Conservation (phyloP, 1,140 invertebrate genomes). For the Drosophila insularis region DNA sequence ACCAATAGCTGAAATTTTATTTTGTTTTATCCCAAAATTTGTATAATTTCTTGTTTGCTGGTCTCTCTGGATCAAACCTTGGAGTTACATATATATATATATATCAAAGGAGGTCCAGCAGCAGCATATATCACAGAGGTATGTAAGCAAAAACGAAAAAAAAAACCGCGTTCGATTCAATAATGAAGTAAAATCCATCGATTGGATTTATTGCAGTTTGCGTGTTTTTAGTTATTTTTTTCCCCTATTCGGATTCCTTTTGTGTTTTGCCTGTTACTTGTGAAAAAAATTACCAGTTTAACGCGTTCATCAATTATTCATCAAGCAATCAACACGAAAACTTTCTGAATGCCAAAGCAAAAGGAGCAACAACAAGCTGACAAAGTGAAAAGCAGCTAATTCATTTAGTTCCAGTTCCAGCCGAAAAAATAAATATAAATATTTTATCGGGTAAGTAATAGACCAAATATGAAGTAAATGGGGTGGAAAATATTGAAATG, state of each 20-base stretch:
- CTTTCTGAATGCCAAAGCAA: neutral
- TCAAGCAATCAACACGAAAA: slow-evolving; percentile 8
- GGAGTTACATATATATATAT: neutral
- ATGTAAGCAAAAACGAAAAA: neutral
- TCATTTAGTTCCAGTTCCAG: neutral
- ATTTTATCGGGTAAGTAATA: slow-evolving; percentile 11
- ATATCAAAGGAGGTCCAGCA: neutral
- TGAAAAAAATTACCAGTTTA: slow-evolving; percentile 12
- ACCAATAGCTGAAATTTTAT: neutral
- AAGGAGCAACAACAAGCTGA: neutral
- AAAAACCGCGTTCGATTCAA: neutral
- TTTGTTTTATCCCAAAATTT: neutral
- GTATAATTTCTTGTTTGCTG: neutral
- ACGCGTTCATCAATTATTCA: slow-evolving; percentile 7
- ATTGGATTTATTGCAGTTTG: slow-evolving; percentile 12
- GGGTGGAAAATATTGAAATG: too few species aligned
- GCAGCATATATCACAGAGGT: neutral
- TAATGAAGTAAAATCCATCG: too few species aligned
- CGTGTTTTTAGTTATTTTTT: slow-evolving; percentile 8
- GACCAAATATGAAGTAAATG: too few species aligned
- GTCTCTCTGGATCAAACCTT: neutral
- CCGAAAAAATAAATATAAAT: too few species aligned
- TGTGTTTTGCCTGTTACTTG: slow-evolving; percentile 32
- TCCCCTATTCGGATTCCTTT: slow-evolving; percentile 5
- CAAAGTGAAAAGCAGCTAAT: neutral